phyloP scores from a whole-genome alignment of 30 jellyfish, hydroid and myxozoan genomes.

The Aurelia aurita complex sp. Pacific region DNA sequence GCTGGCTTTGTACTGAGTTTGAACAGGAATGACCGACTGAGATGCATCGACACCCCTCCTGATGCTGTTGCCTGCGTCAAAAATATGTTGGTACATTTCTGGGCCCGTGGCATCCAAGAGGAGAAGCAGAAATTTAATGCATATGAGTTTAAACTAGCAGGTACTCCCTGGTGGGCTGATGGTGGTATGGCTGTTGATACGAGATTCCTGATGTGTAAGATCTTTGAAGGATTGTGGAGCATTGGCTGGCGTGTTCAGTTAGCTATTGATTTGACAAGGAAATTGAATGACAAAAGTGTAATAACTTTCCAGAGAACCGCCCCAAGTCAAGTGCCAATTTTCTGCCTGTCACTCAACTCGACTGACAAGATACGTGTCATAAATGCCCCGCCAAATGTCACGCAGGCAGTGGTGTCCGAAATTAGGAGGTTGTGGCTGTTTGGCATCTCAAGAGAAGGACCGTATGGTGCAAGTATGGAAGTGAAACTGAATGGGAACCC shows the following conservation, averaged over 20 bases:
- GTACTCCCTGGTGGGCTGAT: slow-evolving; percentile 68
- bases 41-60: slow-evolving; percentile 45
- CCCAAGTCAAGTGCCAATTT: slow-evolving; percentile 33
- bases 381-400: slow-evolving; percentile 55
- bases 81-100: slow-evolving; percentile 11
- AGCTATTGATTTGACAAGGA: slow-evolving; percentile 56
- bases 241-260: slow-evolving; percentile 50
- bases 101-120: slow-evolving; percentile 56
- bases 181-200: slow-evolving; percentile 31
- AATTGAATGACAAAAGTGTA: slow-evolving; percentile 31
- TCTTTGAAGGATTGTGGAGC: slow-evolving; percentile 38
- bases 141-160: slow-evolving; percentile 50
- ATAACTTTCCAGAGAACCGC: slow-evolving; percentile 34
- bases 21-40: slow-evolving; percentile 46
- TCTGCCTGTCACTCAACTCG: slow-evolving; percentile 36
- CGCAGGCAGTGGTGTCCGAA: slow-evolving; percentile 7
- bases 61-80: slow-evolving; percentile 15
- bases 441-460: slow-evolving; percentile 24
- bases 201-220: slow-evolving; percentile 33
- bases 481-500: slow-evolving; percentile 59
- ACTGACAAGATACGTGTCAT: slow-evolving; percentile 44
- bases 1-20: slow-evolving; percentile 18
- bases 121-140: slow-evolving; percentile 27
- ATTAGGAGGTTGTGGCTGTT: slow-evolving; percentile 36
- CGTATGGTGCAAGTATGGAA: neutral